phyloP scores from a whole-genome alignment of 2,888 invertebrate species.

The Glaucopsyche alexis region DNA sequence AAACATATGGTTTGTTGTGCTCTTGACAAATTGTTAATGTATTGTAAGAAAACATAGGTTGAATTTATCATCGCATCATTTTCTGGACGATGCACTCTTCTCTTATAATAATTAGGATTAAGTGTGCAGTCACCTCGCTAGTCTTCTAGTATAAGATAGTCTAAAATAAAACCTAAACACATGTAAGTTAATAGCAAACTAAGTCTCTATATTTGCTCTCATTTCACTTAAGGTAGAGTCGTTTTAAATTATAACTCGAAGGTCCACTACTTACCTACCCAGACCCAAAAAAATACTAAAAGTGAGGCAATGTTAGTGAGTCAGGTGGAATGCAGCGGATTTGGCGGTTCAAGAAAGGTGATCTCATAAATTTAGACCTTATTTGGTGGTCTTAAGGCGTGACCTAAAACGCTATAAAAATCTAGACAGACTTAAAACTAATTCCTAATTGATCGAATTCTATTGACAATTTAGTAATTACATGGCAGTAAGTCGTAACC shows the following conservation, averaged over 20 bases:
- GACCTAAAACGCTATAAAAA: slow-evolving; percentile 14
- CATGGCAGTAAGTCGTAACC: no score
- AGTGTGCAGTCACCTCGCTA: no score
- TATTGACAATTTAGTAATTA: background rate
- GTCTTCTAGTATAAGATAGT: no score
- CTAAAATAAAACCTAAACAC: no score
- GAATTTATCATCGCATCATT: no score
- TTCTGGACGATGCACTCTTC: no score
- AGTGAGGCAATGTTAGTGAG: slow-evolving; percentile 17
- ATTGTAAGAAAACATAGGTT: no score
- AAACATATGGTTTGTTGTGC: no score
- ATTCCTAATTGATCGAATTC: background rate
- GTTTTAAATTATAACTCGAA: background rate
- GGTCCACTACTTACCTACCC: background rate
- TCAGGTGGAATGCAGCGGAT: slow-evolving; percentile 5
- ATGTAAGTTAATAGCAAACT: no score
- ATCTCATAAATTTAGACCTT: slow-evolving; percentile 15
- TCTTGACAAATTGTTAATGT: no score
- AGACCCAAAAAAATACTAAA: background rate
- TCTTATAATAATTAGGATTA: no score
- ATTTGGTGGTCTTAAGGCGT: slow-evolving; percentile 3
- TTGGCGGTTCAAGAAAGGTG: slow-evolving; percentile 27
- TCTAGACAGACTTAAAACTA: background rate
- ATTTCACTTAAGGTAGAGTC: background rate
- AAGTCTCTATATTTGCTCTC: background rate